Base-by-base conservation (phyloP, 2,113 vertebrate species). In the Lampris megalopsis region DNA sequence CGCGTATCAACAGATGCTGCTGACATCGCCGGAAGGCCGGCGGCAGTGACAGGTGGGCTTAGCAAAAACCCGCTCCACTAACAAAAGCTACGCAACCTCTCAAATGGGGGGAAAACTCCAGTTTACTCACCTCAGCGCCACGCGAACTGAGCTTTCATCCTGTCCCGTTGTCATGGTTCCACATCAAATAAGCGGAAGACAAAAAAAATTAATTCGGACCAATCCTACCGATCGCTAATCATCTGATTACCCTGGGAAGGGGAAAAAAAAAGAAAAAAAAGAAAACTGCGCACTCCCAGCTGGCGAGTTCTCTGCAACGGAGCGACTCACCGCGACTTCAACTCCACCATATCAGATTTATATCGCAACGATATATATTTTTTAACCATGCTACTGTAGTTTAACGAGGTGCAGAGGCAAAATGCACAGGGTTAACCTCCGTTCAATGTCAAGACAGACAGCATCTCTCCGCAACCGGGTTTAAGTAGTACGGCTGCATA, bases 111-210 rank as follows among this genome's bases (percentile, higher is more conserved):
- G 43, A 45, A 10, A 60, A 11, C 8, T 6, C 9, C 6, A 3
- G 11, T 57, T 5, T 58, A 74, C 90, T 94, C 90, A 98, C 97
- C 97, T 97, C 92, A 98, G 93, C 13, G 97, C 97, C 82, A 98
- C 97, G 5, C 97, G 94, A 80, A 98, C 97, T 1, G 97, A 94
- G 92, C 96, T 98, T 81, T 98, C 97, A 80, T 98, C 97, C 90
- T 95, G 93, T 42, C 93, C 91, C 50, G 89, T 76, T 89, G 93
- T 94, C 97, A 97, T 98, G 92, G 58, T 78, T 92, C 82, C 77
- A 70, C 45, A 3, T 1, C 0, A 40, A 24, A 42, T 6, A 42
- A 57, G 41, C 36, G 68, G 45, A 40, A 6, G 45, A 2, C 48
- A 4, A 50, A 53, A 5, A 8, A 36, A 9, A 60, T 56, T 11